Conservation (phyloP, 2,888 invertebrate species). For the Dicycla oo region DNA sequence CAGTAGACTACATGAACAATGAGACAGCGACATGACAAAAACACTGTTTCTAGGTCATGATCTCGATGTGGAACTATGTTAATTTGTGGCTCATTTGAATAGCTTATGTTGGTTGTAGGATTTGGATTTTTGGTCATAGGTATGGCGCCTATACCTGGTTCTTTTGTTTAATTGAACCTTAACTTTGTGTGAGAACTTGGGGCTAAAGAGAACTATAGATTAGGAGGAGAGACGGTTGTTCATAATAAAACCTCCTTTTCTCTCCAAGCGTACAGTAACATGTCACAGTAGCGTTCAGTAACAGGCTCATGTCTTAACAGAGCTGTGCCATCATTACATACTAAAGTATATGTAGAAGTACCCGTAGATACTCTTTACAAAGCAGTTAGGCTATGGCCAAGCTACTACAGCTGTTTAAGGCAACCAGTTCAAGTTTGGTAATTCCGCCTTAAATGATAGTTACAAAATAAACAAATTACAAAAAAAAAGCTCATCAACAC, state of each 20-base stretch:
- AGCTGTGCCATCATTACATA: neutral
- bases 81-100: slow-evolving; percentile 51
- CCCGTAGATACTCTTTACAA: neutral
- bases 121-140: slow-evolving; percentile 26
- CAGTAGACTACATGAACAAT: slow-evolving; percentile 61
- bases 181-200: neutral
- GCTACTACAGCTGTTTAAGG: neutral
- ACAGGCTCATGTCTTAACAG: neutral
- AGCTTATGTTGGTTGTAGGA: neutral
- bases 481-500: neutral
- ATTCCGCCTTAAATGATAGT: too few species aligned
- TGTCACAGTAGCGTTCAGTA: too few species aligned
- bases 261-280: too few species aligned
- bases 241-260: neutral
- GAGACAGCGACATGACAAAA: slow-evolving; percentile 51
- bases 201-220: neutral
- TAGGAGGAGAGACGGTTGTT: too few species aligned
- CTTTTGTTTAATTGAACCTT: neutral
- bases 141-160: slow-evolving; percentile 32
- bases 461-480: neutral
- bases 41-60: slow-evolving; percentile 61
- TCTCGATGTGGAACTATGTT: slow-evolving; percentile 52
- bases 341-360: too few species aligned
- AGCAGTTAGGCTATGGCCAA: neutral
- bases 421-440: too few species aligned